Conservation (phyloP, 2,888 invertebrate species). For the Ophioninae sp. region DNA sequence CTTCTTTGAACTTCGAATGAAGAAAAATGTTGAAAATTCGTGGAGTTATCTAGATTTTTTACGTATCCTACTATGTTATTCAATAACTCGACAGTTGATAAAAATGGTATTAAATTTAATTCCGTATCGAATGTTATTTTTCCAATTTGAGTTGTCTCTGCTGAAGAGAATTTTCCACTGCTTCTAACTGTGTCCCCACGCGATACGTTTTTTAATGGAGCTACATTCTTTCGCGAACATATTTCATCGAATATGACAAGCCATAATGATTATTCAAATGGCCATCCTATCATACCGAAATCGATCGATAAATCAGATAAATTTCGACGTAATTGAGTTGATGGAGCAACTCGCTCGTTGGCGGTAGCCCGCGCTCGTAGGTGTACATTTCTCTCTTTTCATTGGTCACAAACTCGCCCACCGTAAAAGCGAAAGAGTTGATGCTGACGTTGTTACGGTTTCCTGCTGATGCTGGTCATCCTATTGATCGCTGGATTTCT, state of each 20-base stretch:
- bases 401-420: slow-evolving; percentile 18
- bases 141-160: background rate
- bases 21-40: too few relatives aligned
- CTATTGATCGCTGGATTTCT: slow-evolving; percentile 15
- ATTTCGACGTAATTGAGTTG: slow-evolving; percentile 17
- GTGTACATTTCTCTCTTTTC: slow-evolving; percentile 13
- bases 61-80: background rate
- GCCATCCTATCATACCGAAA: background rate
- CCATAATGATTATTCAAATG: slow-evolving; percentile 11
- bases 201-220: background rate
- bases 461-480: slow-evolving; percentile 4
- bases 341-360: background rate
- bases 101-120: background rate
- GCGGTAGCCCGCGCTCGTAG: slow-evolving; percentile 12
- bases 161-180: background rate
- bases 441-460: slow-evolving; percentile 6
- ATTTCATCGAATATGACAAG: background rate
- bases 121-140: background rate
- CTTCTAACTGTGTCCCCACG: background rate
- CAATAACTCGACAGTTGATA: background rate
- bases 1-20: too few relatives aligned
- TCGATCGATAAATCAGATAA: slow-evolving; percentile 18
- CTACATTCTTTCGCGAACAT: background rate
- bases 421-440: background rate
- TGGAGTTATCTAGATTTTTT: background rate